These are phyloP conservation scores for Terrapene triunguis DNA, from an alignment of 2,113 vertebrate species.

Conservation along the genomic window DNA sequence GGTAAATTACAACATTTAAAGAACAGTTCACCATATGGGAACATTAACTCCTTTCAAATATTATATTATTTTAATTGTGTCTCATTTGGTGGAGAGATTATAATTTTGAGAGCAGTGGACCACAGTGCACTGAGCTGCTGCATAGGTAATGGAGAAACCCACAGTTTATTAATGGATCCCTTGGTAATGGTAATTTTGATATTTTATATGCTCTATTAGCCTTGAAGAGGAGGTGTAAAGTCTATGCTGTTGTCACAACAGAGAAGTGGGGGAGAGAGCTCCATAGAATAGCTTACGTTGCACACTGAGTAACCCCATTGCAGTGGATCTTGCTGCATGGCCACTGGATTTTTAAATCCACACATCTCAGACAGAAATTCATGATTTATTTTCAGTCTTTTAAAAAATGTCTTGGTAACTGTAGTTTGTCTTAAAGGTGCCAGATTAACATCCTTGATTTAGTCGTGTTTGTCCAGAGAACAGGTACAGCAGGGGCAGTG, in stretches of 20 bases:
- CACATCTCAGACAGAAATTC: neutral
- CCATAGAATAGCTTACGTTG: neutral
- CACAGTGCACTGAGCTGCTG: neutral
- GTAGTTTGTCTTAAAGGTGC: neutral
- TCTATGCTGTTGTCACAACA: neutral
- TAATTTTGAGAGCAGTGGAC: conserved; percentile 44
- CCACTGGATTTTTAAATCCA: neutral
- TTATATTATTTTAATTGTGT: conserved; percentile 69
- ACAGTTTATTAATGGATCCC: conserved; percentile 33
- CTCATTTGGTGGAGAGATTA: conserved; percentile 52
- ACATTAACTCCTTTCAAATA: conserved; percentile 66
- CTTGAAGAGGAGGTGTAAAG: conserved; percentile 15
- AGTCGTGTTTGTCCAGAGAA: neutral
- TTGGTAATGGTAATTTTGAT: conserved; percentile 40
- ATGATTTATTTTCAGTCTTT: neutral
- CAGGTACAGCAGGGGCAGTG: neutral
- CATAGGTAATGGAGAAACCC: conserved; percentile 32
- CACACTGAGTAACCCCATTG: neutral
- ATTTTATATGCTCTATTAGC: conserved; percentile 49
- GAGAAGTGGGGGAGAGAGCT: neutral
- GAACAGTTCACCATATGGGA: conserved; percentile 59
- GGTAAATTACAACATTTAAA: conserved; percentile 25
- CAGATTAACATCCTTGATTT: neutral
- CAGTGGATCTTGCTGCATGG: neutral
- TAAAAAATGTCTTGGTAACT: neutral